These are phyloP conservation scores for Microtus oregoni DNA, from an alignment of 2,113 vertebrate genomes.

Conservation along the genomic window DNA sequence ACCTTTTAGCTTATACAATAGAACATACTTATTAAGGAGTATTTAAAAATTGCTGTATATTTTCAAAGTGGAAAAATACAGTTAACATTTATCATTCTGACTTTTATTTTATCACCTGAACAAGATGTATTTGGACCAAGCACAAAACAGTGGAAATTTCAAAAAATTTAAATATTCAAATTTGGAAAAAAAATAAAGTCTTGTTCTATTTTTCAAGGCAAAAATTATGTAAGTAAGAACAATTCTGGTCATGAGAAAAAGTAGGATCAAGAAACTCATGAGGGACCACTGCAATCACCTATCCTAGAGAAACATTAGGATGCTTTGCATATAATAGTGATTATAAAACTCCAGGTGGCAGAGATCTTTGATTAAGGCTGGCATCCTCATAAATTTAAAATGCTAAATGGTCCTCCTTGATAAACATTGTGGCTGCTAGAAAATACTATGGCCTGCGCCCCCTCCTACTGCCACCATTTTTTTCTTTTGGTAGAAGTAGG, in stretches of 20 bases:
- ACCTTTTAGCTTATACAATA: neutral
- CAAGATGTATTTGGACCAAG: neutral
- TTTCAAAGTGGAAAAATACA: slow-evolving; percentile 3
- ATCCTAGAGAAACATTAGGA: neutral
- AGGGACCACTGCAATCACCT: neutral
- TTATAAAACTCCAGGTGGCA: slow-evolving; percentile 9
- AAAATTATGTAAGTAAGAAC: neutral
- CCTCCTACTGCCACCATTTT: neutral
- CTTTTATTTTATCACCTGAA: neutral
- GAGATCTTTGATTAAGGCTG: slow-evolving; percentile 24
- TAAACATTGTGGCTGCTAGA: neutral
- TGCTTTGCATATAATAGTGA: neutral
- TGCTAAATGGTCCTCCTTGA: neutral
- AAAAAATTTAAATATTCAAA: slow-evolving; percentile 17
- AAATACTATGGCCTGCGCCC: neutral
- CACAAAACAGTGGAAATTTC: neutral
- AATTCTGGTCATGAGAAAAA: neutral
- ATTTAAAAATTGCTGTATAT: neutral
- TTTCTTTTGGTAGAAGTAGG: neutral
- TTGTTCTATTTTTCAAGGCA: neutral
- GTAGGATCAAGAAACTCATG: neutral
- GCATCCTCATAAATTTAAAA: neutral
- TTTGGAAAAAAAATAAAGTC: neutral
- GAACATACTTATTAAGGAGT: neutral
- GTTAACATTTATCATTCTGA: neutral